Base-by-base conservation (phyloP, 2,113 vertebrate species). In the Hyla sarda region DNA sequence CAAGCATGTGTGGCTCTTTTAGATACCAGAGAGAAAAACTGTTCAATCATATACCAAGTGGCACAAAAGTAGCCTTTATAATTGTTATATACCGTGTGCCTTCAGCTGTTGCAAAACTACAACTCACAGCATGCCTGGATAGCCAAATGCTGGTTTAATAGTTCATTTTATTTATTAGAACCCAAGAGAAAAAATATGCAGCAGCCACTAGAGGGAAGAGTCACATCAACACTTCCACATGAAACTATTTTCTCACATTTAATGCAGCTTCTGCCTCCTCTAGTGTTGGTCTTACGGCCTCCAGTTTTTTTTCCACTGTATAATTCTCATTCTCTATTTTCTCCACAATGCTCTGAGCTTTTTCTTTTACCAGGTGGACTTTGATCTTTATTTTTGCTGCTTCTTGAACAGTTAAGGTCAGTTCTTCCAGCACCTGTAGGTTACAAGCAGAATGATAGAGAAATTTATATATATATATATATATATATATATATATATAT, bases 331-430 rank as follows among this genome's bases (percentile, higher is more conserved):
- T 95, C 0, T 96, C 96, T 89, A 99, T 99, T 84, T 93, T 93
- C 85, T 99, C 97, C 12, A 99, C 97, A 25, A 99, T 97, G 75
- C 93, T 95, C 85, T 99, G 96, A 14, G 97, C 97, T 90, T 97
- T 99, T 90, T 99, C 98, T 90, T 99, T 99, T 76, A 99, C 97
- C 89, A 98, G 98, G 90, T 98, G 98, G 0, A 99, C 96, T 89
- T 99, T 97, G 10, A 95, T 93, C 82, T 98, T 98, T 82, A 99
- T 96, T 25, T 92, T 94, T 88, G 99, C 98, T 0, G 97, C 96
- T 67, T 97, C 97, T 88, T 98, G 96, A 0, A 98, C 97, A 92
- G 98, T 99, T 54, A 97, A 93, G 0, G 95, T 99, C 77, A 99
- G 97, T 90, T 98, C 97, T 90, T 97, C 99, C 85, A 99, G 89